Conservation (phyloP, 2,888 invertebrate species). For the Zonitis immaculata region DNA sequence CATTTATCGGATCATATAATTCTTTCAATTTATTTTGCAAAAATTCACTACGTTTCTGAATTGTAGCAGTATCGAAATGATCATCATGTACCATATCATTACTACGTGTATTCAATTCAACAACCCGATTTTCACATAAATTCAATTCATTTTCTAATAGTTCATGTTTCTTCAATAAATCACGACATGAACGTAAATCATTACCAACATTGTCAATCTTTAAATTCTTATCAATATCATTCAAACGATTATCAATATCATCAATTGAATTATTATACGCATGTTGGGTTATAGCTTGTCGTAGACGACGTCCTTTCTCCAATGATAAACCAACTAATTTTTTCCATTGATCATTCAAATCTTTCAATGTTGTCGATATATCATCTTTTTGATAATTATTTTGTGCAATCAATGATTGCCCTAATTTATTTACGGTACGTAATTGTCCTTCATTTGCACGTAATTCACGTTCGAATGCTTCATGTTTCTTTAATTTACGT, state of each 20-base stretch:
- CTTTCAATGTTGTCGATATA: constrained; percentile 62
- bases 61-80: constrained; percentile 89
- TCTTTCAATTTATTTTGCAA: constrained; percentile 67
- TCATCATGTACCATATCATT: constrained; percentile 89
- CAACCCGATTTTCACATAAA: constrained; percentile 77
- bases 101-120: constrained; percentile 72
- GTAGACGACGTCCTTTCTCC: constrained; percentile 65
- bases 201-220: constrained; percentile 78
- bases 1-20: constrained; percentile 67
- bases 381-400: constrained; percentile 67
- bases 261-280: constrained; percentile 76
- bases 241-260: constrained; percentile 80
- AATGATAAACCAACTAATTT: constrained; percentile 63
- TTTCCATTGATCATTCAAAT: constrained; percentile 75
- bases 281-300: constrained; percentile 86
- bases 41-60: constrained; percentile 70
- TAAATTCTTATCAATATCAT: constrained; percentile 76
- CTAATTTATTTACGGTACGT: constrained; percentile 77
- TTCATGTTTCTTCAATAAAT: constrained; percentile 86
- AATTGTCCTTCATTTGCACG: constrained; percentile 92
- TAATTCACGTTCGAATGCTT: constrained; percentile 93
- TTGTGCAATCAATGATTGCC: constrained; percentile 66
- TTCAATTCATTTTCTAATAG: constrained; percentile 80
- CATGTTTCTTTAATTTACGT: constrained; percentile 90
- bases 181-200: constrained; percentile 88